Base-by-base conservation (phyloP, 2,888 invertebrate genomes). In the Penaeus monodon region DNA sequence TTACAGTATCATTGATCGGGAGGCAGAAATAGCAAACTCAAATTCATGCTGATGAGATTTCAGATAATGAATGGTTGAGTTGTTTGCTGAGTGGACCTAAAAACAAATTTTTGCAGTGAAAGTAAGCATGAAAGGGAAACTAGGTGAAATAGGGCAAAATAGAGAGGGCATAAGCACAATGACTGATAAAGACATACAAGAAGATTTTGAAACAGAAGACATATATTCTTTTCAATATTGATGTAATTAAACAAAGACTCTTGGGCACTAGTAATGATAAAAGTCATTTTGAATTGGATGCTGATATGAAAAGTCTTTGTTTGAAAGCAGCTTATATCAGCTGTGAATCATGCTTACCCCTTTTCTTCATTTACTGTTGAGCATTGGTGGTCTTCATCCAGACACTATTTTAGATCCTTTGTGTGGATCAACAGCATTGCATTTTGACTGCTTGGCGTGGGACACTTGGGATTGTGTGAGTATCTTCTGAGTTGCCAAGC, bases 301-400 rank as follows among this genome's bases (percentile, higher is more conserved):
- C 20, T 14, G 57, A 68, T 44, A 14, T 81, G 12, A 57, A 81
- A n/a, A 66, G 49, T 1, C 68, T 70, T 10, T 68, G 70, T 10
- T 27, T 49, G 17, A 84, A 22, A 27, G 70, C 66, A 12, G 17
- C 78, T n/a, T 38, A 29, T 8, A 38, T 57, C 12, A 27, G 65
- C 24, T 78, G 78, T 57, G 74, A 84, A 63, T 33, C 38, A 10
- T 49, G 68, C 24, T 17, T 78, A 14, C 66, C 49, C 8, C 33
- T 65, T 44, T 84, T 24, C n/a, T 78, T 17, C 84, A 84, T n/a
- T 66, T 84, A 17, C 10, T 84, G 6, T 44, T 84, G 24, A 68
- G 70, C 14, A 57, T 84, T 2, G 84, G 38, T 8, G 68, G 33
- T 49, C 57, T 84, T 57, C 27, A 24, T 20, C 24, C 78, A 6